phyloP scores from a whole-genome alignment of 2,797 vertebrate species.

The Crenuchus spilurus region DNA sequence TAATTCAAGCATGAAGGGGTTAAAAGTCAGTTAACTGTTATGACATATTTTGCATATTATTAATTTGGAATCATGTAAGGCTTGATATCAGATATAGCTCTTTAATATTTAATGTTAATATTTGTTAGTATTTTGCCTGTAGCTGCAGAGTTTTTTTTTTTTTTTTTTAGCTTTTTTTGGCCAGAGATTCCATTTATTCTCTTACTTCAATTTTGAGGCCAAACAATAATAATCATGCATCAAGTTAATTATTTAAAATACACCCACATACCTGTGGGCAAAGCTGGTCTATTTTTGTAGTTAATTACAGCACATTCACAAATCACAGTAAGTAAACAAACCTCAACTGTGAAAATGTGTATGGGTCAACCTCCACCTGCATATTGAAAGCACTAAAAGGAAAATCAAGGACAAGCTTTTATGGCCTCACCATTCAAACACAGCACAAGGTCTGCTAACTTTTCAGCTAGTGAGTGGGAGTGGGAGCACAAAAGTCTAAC shows the following conservation, averaged over 20 bases:
- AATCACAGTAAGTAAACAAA: slow-evolving; percentile 11
- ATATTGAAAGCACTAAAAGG: not conserved
- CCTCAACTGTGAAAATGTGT: not conserved
- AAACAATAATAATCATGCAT: not conserved
- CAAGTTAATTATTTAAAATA: not conserved
- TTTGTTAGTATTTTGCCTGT: too few relatives aligned
- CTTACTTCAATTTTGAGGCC: not conserved
- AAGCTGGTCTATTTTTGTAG: slow-evolving; percentile 4
- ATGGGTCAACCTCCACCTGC: slow-evolving; percentile 15
- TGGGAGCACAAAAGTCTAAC: slow-evolving; percentile 43
- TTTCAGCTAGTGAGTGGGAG: slow-evolving; percentile 46
- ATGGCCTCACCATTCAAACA: slow-evolving; percentile 17
- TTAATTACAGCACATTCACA: slow-evolving; percentile 5
- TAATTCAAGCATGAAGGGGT: too few relatives aligned
- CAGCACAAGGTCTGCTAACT: slow-evolving; percentile 36
- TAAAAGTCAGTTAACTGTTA: too few relatives aligned
- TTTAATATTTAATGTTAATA: too few relatives aligned
- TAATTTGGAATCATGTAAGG: too few relatives aligned
- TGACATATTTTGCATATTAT: too few relatives aligned
- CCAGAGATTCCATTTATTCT: not conserved
- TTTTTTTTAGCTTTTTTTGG: slow-evolving; percentile 2
- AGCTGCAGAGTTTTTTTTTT: not conserved
- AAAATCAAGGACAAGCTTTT: slow-evolving; percentile 33
- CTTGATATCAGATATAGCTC: too few relatives aligned
- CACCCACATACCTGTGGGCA: not conserved